A percentile compares a stretch with the other conserved stretches of the same genome.
phyloP scores from a whole-genome alignment of 2,797 vertebrate species.

The Miichthys miiuy region DNA sequence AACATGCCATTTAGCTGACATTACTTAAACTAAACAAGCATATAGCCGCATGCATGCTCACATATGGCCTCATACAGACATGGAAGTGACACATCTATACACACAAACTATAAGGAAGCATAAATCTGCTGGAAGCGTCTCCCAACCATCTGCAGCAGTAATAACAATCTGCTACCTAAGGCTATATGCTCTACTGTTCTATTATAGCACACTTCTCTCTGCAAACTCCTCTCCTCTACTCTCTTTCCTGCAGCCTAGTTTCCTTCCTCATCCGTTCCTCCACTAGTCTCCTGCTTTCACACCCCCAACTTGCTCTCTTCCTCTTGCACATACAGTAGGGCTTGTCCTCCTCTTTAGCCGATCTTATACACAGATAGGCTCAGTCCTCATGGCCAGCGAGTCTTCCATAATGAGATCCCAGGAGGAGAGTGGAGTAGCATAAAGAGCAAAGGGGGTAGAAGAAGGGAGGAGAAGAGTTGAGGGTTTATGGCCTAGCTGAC shows the following conservation, averaged over 20 bases:
- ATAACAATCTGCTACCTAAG: slow-evolving; percentile 77
- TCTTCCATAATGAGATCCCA: slow-evolving; percentile 80
- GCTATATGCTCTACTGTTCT: slow-evolving; percentile 61
- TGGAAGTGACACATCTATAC: slow-evolving; percentile 48
- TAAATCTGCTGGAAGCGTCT: slow-evolving; percentile 75
- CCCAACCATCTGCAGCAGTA: slow-evolving; percentile 75
- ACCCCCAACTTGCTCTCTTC: not conserved
- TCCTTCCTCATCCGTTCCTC: slow-evolving; percentile 7
- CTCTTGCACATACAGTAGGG: slow-evolving; percentile 34
- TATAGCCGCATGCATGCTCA: slow-evolving; percentile 21
- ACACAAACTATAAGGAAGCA: slow-evolving; percentile 55
- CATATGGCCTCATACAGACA: slow-evolving; percentile 54
- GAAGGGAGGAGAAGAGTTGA: slow-evolving; percentile 31
- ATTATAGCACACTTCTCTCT: slow-evolving; percentile 51
- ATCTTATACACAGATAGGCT: slow-evolving; percentile 45
- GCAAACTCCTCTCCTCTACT: slow-evolving; percentile 35
- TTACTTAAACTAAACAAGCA: slow-evolving; percentile 73
- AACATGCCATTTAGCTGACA: slow-evolving; percentile 67
- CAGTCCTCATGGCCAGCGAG: slow-evolving; percentile 56
- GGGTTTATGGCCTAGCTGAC: slow-evolving; percentile 58
- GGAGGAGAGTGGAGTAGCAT: slow-evolving; percentile 63
- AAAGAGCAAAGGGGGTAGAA: slow-evolving; percentile 45
- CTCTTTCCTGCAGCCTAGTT: slow-evolving; percentile 28
- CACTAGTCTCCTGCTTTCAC: not conserved
- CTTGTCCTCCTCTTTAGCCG: slow-evolving; percentile 54